These are phyloP conservation scores for Cichlasoma orientale DNA, from an alignment of 2,797 vertebrate genomes.

Conservation along the genomic window DNA sequence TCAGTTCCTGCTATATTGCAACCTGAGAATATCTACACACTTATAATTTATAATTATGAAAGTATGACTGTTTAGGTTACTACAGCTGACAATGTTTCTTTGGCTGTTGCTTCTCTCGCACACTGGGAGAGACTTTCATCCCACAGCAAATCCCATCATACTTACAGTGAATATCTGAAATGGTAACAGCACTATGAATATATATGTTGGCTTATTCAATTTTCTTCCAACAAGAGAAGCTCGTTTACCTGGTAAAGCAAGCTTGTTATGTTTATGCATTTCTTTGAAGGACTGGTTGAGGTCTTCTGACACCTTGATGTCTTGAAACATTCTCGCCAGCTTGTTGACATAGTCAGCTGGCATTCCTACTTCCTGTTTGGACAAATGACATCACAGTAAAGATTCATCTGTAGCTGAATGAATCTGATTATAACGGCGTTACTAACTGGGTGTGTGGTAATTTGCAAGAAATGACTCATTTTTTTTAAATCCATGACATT, in stretches of 20 bases:
- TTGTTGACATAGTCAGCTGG: conserved; percentile 99
- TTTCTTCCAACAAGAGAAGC: too few species aligned
- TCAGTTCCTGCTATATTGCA: too few species aligned
- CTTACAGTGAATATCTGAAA: too few species aligned
- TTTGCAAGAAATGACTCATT: not conserved
- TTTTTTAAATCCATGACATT: fast-evolving
- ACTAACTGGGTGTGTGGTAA: not conserved
- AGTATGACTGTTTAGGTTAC: too few species aligned
- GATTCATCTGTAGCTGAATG: not conserved
- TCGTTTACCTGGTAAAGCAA: conserved; percentile 91
- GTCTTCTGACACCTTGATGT: conserved; percentile 99
- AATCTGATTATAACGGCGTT: not conserved
- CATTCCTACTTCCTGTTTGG: conserved; percentile 96
- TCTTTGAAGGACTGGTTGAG: conserved; percentile 98
- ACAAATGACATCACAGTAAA: not conserved
- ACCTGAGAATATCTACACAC: too few species aligned
- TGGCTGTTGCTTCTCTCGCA: too few species aligned
- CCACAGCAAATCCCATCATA: too few species aligned
- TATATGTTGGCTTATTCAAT: too few species aligned
- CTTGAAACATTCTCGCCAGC: conserved; percentile 98
- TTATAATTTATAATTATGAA: too few species aligned
- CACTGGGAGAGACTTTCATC: too few species aligned
- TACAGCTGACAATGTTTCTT: too few species aligned
- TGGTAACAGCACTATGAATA: too few species aligned
- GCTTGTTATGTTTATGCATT: conserved; percentile 99